Evolutionary conservation across 2,113 vertebrate genomes (phyloP), one percentile per base, ranked within the genome.

Genomic region (Perccottus glenii): DNA sequence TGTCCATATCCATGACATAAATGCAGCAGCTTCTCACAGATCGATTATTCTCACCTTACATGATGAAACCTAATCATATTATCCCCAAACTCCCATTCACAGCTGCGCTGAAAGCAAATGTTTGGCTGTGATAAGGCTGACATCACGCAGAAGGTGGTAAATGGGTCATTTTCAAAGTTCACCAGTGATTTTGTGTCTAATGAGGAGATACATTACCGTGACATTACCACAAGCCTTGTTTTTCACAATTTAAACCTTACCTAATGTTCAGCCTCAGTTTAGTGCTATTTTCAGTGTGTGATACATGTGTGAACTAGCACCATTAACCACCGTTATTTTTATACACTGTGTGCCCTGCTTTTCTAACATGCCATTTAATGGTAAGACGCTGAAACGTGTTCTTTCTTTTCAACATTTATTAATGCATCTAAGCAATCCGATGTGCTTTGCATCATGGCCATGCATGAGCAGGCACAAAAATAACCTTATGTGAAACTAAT

Each of bases 401-500:
- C 45, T 71, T 77, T 64, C 51, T 53, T 63, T 73, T 59, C 61
- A 70, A 57, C 60, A 67, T 77, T 73, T 55, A 82, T 73, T 68
- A 69, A 70, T 57, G 44, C 52, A 72, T 71, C 75, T 43, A 51
- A 80, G 65, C 73, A 67, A 77, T 78, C 69, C 47, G 49, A 75
- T 50, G 62, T 9, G 56, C 61, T 14, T 27, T 27, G 52, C 38
- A 27, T 81, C 69, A 66, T 11, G 16, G 71, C 70, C 50, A 52
- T 60, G 85, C 78, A 80, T 74, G 72, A 78, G 66, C 71, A 27
- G 64, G 78, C 87, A 58, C 82, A 79, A 82, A 84, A 88, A 80
- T 73, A 79, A 81, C 82, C 72, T 81, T 82, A 89, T 84, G 77
- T 81, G 81, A 79, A 73, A 83, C 81, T 75, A 87, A 90, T 87